Evolutionary conservation across 2,888 invertebrate genomes (phyloP).

Genomic region (Shargacucullia verbasci): DNA sequence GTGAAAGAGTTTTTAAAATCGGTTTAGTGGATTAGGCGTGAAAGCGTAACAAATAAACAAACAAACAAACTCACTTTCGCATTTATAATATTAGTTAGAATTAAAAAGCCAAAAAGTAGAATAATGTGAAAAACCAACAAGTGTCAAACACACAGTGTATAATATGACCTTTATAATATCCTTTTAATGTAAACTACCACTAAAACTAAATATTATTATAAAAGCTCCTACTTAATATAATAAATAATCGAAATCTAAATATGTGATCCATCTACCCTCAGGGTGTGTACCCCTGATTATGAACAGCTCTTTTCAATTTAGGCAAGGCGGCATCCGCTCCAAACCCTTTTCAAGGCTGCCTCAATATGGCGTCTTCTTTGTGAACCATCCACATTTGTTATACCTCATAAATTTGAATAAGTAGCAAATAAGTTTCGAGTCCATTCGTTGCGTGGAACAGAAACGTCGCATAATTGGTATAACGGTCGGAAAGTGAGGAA

Average conservation of each 20-base stretch:
- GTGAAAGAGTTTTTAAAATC: no score
- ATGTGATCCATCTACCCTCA: conserved; percentile 25
- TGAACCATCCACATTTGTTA: conserved; percentile 48
- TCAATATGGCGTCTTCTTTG: conserved; percentile 53
- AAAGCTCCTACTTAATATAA: neutral
- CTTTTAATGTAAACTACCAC: no score
- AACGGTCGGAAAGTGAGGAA: conserved; percentile 29
- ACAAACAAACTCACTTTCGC: no score
- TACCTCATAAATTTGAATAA: conserved; percentile 45
- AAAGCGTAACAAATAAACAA: no score
- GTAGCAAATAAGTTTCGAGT: conserved; percentile 31
- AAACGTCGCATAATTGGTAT: conserved; percentile 40
- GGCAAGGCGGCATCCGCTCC: conserved; percentile 37
- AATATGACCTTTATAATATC: no score
- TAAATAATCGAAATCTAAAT: conserved; percentile 26
- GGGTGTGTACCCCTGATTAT: conserved; percentile 47
- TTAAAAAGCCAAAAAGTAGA: no score
- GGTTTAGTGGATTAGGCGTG: no score
- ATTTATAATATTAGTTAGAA: no score
- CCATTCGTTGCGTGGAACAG: conserved; percentile 38
- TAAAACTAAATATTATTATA: no score
- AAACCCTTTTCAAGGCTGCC: conserved; percentile 48
- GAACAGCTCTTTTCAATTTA: conserved; percentile 51
- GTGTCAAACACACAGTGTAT: no score
- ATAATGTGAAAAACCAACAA: no score